phyloP scores from a whole-genome alignment of 2,113 vertebrate genomes.

The Aramus guarauna region DNA sequence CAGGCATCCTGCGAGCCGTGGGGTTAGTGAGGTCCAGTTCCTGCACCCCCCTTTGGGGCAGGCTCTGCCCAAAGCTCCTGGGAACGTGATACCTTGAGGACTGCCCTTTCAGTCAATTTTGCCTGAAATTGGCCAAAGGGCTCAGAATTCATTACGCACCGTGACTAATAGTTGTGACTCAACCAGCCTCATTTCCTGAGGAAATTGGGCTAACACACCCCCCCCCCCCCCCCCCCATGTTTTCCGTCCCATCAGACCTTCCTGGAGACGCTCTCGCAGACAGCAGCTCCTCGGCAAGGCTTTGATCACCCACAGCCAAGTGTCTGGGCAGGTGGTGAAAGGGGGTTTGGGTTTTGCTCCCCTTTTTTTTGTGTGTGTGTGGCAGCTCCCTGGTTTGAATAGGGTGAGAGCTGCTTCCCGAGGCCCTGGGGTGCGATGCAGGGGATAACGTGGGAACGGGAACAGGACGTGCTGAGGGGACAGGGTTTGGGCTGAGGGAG shows the following conservation, averaged over 20 bases:
- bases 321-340: not conserved
- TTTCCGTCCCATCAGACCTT: not conserved
- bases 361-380: not conserved
- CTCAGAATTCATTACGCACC: not conserved
- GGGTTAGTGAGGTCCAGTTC: fast-evolving
- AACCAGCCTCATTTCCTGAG: constrained; percentile 45
- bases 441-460: not conserved
- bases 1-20: fast-evolving
- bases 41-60: fast-evolving
- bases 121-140: constrained; percentile 18
- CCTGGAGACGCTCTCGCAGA: not conserved
- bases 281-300: not conserved
- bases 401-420: constrained; percentile 9
- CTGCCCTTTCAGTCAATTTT: not conserved
- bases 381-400: not conserved
- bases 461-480: not conserved
- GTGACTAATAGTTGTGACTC: constrained; percentile 50
- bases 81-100: fast-evolving
- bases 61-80: not conserved
- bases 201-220: constrained; percentile 25
- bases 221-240: not conserved
- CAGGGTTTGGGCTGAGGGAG: not conserved
- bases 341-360: not conserved
- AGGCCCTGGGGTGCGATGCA: not conserved
- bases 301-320: constrained; percentile 1